These are phyloP conservation scores for Acanthoscelides obtectus DNA, from an alignment of 2,888 invertebrate species.

Conservation along the genomic window DNA sequence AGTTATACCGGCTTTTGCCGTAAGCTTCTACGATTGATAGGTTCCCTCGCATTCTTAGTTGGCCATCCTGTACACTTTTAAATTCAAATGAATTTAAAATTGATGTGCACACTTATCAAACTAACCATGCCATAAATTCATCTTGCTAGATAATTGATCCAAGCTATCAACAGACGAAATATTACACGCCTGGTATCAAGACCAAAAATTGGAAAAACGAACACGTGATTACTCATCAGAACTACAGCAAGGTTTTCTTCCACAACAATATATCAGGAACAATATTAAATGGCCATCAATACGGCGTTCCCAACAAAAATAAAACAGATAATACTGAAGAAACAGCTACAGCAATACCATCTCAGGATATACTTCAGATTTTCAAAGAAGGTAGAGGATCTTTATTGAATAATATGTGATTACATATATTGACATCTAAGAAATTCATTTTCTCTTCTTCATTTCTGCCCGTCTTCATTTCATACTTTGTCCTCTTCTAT, in stretches of 20 bases:
- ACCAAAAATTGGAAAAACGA: conserved; percentile 28
- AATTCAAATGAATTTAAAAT: too few species aligned
- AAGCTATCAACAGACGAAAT: conserved; percentile 20
- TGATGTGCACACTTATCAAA: too few species aligned
- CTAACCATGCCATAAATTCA: too few species aligned
- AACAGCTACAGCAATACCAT: neutral
- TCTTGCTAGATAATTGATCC: conserved; percentile 24
- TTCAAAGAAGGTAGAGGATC: neutral
- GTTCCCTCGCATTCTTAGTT: too few species aligned
- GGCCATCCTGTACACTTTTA: too few species aligned
- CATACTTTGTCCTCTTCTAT: neutral
- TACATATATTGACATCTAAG: too few species aligned
- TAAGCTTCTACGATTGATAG: too few species aligned
- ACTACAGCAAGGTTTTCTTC: conserved; percentile 38
- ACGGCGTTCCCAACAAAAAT: conserved; percentile 12
- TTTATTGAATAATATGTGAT: too few species aligned
- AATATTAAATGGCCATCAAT: conserved; percentile 26
- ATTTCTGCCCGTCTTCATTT: too few species aligned
- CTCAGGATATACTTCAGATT: neutral
- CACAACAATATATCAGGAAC: conserved; percentile 22
- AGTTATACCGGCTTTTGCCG: too few species aligned
- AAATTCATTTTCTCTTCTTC: too few species aligned
- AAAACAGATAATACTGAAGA: neutral
- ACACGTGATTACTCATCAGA: conserved; percentile 30
- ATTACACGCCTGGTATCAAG: conserved; percentile 37